A percentile compares a stretch with the other conserved stretches of the same genome.
These are phyloP conservation scores for Wasmannia auropunctata DNA, from an alignment of 1,140 invertebrate species.

Conservation along the genomic window DNA sequence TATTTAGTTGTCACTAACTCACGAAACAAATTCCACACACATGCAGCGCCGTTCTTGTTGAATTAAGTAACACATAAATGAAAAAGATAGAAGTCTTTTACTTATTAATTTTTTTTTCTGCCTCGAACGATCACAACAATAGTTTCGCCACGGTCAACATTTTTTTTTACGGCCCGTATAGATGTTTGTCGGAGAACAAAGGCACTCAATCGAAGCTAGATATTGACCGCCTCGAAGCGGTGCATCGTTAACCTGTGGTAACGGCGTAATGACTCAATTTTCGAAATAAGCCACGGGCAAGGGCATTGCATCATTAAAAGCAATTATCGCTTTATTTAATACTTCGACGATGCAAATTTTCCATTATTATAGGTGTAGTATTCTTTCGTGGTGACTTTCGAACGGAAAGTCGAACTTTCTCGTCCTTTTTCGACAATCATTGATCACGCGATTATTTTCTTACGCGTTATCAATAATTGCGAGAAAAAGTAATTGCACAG, in stretches of 20 bases:
- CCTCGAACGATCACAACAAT: not conserved
- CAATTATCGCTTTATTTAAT: constrained; percentile 57
- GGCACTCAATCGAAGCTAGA: constrained; percentile 19
- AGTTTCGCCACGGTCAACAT: not conserved
- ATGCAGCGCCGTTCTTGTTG: not conserved
- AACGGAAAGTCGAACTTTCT: not conserved
- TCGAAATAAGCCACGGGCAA: constrained; percentile 36
- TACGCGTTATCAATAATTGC: not conserved
- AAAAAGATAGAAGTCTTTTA: constrained; percentile 15
- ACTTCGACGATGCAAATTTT: constrained; percentile 50
- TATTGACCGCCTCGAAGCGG: constrained; percentile 24
- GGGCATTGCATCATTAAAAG: constrained; percentile 39
- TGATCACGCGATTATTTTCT: constrained; percentile 64
- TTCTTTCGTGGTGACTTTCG: not conserved
- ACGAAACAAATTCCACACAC: not conserved
- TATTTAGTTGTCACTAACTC: not conserved
- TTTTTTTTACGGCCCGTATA: not conserved
- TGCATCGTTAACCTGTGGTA: constrained; percentile 34
- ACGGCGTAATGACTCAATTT: constrained; percentile 61
- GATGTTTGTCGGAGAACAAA: constrained; percentile 23
- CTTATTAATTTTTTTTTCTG: constrained; percentile 2
- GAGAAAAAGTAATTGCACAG: not conserved
- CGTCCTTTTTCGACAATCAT: not conserved
- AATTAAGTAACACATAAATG: constrained; percentile 8
- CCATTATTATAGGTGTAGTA: not conserved